phyloP scores from a whole-genome alignment of 2,113 vertebrate species.

The Podarcis cretensis region DNA sequence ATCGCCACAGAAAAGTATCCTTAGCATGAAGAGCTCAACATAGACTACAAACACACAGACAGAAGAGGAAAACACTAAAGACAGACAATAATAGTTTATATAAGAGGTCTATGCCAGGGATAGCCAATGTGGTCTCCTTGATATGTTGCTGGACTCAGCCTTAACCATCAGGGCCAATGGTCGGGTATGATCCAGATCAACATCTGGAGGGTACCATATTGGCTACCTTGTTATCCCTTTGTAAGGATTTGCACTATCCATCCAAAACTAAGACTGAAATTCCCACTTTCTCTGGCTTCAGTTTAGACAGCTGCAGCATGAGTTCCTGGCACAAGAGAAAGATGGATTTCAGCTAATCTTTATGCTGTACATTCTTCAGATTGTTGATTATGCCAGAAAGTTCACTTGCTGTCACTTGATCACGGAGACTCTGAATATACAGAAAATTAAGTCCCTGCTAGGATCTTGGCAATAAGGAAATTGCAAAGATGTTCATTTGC shows the following conservation, averaged over 20 bases:
- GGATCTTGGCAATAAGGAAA: background rate
- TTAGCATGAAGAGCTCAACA: background rate
- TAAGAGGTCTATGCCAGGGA: background rate
- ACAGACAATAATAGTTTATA: background rate
- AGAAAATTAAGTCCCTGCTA: background rate
- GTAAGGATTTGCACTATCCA: background rate
- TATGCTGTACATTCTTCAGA: background rate
- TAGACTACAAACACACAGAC: background rate
- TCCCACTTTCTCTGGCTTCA: background rate
- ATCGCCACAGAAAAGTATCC: background rate
- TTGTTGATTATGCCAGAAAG: conserved; percentile 5
- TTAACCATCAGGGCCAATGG: background rate
- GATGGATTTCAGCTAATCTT: background rate
- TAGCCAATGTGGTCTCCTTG: no score
- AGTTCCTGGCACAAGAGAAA: background rate
- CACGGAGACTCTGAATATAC: background rate
- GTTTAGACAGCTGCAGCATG: background rate
- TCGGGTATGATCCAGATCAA: background rate
- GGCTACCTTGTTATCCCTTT: background rate
- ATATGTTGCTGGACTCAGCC: background rate
- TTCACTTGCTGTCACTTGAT: background rate
- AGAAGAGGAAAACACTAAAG: background rate
- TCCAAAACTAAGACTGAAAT: background rate
- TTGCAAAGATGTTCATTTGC: background rate
- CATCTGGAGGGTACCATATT: background rate